Evolutionary conservation across 2,888 invertebrate species (phyloP).

Genomic region (Blastobasis adustella): DNA sequence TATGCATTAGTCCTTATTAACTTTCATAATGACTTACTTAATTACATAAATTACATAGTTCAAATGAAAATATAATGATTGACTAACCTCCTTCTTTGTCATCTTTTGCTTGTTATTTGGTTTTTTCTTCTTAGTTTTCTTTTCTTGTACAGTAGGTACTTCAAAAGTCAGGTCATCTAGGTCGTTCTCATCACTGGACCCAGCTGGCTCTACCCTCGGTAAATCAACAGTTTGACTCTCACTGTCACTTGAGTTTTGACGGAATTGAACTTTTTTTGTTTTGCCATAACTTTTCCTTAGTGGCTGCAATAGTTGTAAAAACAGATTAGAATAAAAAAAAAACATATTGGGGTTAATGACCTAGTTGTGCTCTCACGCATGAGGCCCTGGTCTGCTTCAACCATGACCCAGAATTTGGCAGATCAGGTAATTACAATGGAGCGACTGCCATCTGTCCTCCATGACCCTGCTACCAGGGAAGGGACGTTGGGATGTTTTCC

Average conservation of each 20-base stretch:
- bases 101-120: slow-evolving; percentile 34
- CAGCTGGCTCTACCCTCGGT: slow-evolving; percentile 9
- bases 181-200: slow-evolving; percentile 44
- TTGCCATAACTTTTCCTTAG: slow-evolving; percentile 59
- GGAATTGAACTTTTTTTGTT: slow-evolving; percentile 53
- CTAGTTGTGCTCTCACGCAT: no score
- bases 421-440: no score
- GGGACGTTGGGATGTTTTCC: no score
- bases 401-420: no score
- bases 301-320: slow-evolving; percentile 28
- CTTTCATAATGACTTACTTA: neutral
- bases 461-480: no score
- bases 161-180: slow-evolving; percentile 51
- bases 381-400: no score
- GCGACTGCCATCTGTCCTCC: no score
- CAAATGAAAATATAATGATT: neutral
- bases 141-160: slow-evolving; percentile 37
- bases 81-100: slow-evolving; percentile 57
- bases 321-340: neutral
- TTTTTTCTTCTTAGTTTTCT: slow-evolving; percentile 40
- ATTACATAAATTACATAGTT: neutral
- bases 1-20: neutral
- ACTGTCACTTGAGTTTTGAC: slow-evolving; percentile 33
- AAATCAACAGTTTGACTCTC: slow-evolving; percentile 22
- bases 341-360: no score